Conservation (phyloP, 2,113 vertebrate species). For the Tiliqua scincoides region DNA sequence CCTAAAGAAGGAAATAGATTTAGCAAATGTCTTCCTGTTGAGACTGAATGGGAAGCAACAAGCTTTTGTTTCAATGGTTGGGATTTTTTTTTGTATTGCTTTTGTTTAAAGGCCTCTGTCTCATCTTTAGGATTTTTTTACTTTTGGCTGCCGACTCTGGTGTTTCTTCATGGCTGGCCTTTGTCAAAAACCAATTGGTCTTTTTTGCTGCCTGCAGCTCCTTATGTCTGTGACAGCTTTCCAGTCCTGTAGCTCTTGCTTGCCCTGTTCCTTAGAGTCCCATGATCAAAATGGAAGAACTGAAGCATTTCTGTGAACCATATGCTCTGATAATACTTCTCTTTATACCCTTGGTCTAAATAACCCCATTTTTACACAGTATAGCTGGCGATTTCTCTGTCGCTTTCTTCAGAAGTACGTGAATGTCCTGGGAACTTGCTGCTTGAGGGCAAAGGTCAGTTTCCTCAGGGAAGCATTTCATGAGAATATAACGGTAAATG, state of each 20-base stretch:
- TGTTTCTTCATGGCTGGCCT: neutral
- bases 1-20: conserved; percentile 76
- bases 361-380: neutral
- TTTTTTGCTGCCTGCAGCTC: neutral
- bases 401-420: conserved; percentile 19
- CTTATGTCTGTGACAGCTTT: conserved; percentile 8
- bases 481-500: conserved; percentile 27
- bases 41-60: conserved; percentile 77
- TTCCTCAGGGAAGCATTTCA: conserved; percentile 31
- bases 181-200: conserved; percentile 11
- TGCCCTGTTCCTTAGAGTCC: neutral
- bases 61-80: conserved; percentile 1
- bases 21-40: conserved; percentile 81
- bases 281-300: conserved; percentile 2
- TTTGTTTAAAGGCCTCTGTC: neutral
- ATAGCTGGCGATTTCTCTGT: neutral
- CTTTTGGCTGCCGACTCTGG: neutral
- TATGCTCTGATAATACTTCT: conserved; percentile 1
- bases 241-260: neutral
- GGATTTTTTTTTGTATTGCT: neutral
- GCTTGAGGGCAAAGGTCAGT: conserved; percentile 21
- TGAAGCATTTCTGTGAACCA: conserved; percentile 2
- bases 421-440: conserved; percentile 32
- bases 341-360: conserved; percentile 9
- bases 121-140: conserved; percentile 1